Evolutionary conservation across 2,888 invertebrate genomes (phyloP), one percentile per base, ranked within the genome.

Genomic region (Oligia strigilis): DNA sequence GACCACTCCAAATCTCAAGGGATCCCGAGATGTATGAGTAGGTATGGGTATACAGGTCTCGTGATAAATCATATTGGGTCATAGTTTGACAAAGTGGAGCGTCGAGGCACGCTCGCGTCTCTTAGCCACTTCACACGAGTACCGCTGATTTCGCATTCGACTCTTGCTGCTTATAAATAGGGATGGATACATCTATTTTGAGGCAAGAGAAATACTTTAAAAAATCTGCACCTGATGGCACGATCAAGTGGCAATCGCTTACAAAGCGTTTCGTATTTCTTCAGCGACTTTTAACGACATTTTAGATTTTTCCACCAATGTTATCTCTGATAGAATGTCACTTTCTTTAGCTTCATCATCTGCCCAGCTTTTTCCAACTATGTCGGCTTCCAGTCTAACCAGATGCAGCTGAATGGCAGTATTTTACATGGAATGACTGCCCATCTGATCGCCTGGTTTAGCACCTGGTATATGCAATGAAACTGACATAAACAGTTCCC

Each of bases 61-160:
- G 55, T 74, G 69, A 86, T 85, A 88, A 89, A 87, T 87, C 84
- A 85, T 88, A 87, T 84, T 85, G 88, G 82, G 80, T 85, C 80
- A 74, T 80, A 86, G 87, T 84, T 86, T 83, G 85, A 84, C 80
- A 82, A 86, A 89, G 88, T 88, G 88, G 88, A 83, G 64, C 84
- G 83, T 78, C 70, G 84, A 83, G 89, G 87, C 88, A 89, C 88
- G 88, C 83, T 72, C 85, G 70, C 77, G 80, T 85, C 87, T 85
- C 83, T 74, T 79, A 84, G 81, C 88, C 69, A 58, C 89, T 88
- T 84, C 86, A 87, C 69, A 85, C 66, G 71, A 91, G 87, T 82
- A 80, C 67, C 86, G 87, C 89, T 90, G 90, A 89, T 92, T 90
- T 90, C 87, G 87, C 89, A 90, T 92, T 90, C 87, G 85, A 86